These are phyloP conservation scores for Hydractinia echinata DNA, from an alignment of 30 jellyfish, hydroid and myxozoan genomes.

Conservation along the genomic window DNA sequence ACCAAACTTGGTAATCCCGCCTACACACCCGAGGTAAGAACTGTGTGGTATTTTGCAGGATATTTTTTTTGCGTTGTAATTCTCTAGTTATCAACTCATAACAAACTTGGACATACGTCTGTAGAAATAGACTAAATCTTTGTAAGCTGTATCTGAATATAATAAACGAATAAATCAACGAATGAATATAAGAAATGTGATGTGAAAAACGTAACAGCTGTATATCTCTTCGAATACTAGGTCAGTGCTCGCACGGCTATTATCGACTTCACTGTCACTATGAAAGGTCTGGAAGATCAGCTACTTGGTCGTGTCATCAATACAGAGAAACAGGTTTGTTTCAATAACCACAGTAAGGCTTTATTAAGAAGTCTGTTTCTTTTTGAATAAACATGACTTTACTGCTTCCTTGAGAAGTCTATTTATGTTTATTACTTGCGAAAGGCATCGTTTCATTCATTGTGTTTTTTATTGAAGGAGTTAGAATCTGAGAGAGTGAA, in stretches of 20 bases:
- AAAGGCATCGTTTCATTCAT: background rate
- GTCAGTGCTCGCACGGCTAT: conserved; percentile 88
- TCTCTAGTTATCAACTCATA: too few relatives aligned
- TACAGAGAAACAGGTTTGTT: conserved; percentile 78
- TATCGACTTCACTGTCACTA: conserved; percentile 86
- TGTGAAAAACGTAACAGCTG: too few relatives aligned
- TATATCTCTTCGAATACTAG: conserved; percentile 18
- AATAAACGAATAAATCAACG: too few relatives aligned
- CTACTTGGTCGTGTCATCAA: conserved; percentile 89
- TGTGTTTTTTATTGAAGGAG: conserved; percentile 41
- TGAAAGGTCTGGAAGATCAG: conserved; percentile 90
- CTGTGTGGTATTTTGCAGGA: too few relatives aligned
- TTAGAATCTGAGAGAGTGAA: conserved; percentile 84
- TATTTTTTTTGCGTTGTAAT: too few relatives aligned
- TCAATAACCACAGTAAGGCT: background rate
- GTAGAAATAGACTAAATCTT: too few relatives aligned
- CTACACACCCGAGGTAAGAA: conserved; percentile 84
- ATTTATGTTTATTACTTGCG: too few relatives aligned
- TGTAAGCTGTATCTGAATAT: too few relatives aligned
- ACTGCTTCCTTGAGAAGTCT: background rate
- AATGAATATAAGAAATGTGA: too few relatives aligned
- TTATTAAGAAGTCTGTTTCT: background rate
- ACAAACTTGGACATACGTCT: too few relatives aligned
- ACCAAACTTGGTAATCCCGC: conserved; percentile 93
- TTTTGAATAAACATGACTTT: background rate